Evolutionary conservation across 37 sponge, comb jelly and placozoan genomes (phyloP), one percentile per base, ranked within the genome.

Genomic region (Ephydatia muelleri): DNA sequence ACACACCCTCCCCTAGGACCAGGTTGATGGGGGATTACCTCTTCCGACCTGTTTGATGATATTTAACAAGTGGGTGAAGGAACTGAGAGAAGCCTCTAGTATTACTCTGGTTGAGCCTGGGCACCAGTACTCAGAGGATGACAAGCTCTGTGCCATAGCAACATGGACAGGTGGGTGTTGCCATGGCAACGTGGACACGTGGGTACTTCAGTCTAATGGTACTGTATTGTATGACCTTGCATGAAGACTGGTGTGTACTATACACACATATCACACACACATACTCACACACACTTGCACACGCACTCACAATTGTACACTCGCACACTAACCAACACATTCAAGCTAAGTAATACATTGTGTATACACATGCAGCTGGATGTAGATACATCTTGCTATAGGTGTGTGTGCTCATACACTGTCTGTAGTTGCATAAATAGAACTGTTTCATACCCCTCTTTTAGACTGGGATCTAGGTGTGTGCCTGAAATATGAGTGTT

Each of bases 381-480:
- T n/a, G n/a, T n/a, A n/a, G n/a, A n/a, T n/a, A n/a, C n/a, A n/a
- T 4, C 8, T 43, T 43, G 47, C 47, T 43, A 8, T 8, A 43
- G 8, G 47, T 43, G 47, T 43, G 47, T 11, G 47, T 43, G 47
- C 47, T 43, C 6, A 8, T 43, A 43, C 47, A 43, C 6, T 43
- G 47, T 43, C 4, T 43, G 47, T 43, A 43, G 47, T 43, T n/a
- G n/a, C n/a, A n/a, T n/a, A n/a, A n/a, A n/a, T n/a, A n/a, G 25
- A 28, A 78, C 39, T 78, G 66, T 26, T 65, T 12, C 75, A 81
- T 29, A 57, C 80, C 30, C 30, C 47, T 26, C 75, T 30, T 68
- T 32, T 65, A 78, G 96, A 96, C 82, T 96, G 96, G 96, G 96
- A 96, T 39, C 76, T 96, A 23, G 94, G 91, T 3, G 95, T 91